A percentile compares a stretch with the other conserved stretches of the same genome.
phyloP scores from a whole-genome alignment of 1,140 invertebrate genomes.

The Orius insidiosus region DNA sequence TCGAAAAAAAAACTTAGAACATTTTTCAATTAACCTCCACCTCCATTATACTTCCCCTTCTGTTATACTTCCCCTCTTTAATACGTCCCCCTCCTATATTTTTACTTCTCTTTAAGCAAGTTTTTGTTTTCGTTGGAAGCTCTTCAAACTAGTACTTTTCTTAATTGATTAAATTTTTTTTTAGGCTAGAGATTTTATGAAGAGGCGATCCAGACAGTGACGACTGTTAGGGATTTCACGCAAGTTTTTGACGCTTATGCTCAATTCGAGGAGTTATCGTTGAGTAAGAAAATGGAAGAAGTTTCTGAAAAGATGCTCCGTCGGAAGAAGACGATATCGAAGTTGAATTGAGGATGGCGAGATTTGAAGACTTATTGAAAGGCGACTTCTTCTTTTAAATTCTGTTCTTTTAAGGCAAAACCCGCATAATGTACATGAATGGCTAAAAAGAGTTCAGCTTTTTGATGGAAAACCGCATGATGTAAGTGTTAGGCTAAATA shows the following conservation, averaged over 20 bases:
- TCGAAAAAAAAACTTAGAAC: too few relatives aligned
- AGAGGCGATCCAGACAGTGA: constrained; percentile 94
- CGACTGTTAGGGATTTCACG: constrained; percentile 93
- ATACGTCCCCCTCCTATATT: too few relatives aligned
- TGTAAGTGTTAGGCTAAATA: constrained; percentile 13
- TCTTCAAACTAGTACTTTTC: too few relatives aligned
- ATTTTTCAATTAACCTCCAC: too few relatives aligned
- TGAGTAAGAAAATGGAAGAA: constrained; percentile 84
- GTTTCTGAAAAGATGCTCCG: constrained; percentile 43
- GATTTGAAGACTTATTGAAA: constrained; percentile 93
- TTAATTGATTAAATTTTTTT: constrained; percentile 16
- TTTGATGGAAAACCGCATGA: constrained; percentile 71
- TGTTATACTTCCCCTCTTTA: too few relatives aligned
- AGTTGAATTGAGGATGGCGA: constrained; percentile 72
- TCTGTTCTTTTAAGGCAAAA: constrained; percentile 94
- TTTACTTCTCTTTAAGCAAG: too few relatives aligned
- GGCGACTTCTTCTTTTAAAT: constrained; percentile 82
- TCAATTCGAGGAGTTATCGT: constrained; percentile 91
- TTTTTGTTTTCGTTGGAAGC: too few relatives aligned
- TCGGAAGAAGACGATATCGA: constrained; percentile 87
- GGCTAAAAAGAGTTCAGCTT: constrained; percentile 91
- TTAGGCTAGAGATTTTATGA: constrained; percentile 92
- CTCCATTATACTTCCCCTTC: too few relatives aligned
- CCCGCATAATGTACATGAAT: constrained; percentile 97
- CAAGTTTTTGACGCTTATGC: constrained; percentile 99